Base-by-base conservation (phyloP, 2,113 vertebrate species). In the Myotis brandtii region DNA sequence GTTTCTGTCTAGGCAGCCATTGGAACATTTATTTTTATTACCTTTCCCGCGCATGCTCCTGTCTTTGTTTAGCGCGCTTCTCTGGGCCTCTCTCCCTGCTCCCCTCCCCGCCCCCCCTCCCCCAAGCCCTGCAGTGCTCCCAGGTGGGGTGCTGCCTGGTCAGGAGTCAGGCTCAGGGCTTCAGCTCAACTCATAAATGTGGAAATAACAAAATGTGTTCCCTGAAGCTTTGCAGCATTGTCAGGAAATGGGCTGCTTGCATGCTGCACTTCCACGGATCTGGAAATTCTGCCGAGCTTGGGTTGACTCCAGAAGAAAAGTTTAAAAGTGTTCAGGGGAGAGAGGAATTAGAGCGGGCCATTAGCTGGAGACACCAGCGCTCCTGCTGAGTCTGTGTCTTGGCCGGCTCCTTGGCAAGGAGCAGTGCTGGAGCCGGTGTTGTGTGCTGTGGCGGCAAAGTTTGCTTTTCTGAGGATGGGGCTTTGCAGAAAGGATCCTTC, bases 161-260 rank as follows among this genome's bases (percentile, higher is more conserved):
- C 97, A 97, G 95, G 79, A 79, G 32, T 84, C 89, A 69, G 90
- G 34, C 77, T 46, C 84, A 34, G 82, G 59, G 56, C 91, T 96
- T 96, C 87, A 89, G n/a, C 86, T 97, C 7, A 69, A 79, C 95
- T 97, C 97, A 97, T 97, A 97, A 98, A 97, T 40, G 50, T 97
- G 81, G 72, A 98, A 98, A 97, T 93, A 97, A 98, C 95, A 96
- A 97, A 98, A 97, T 73, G 56, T 94, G 98, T 98, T 97, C 95
- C 75, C 95, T 96, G 95, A 98, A 98, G 94, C 95, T 98, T 92
- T 97, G 83, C 91, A 98, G 95, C 25, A 2, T 93, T 93, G 79
- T 95, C 97, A 98, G 96, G 91, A 98, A 98, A 97, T 73, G 93
- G 14, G 83, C 79, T 32, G 40, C 89, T 97, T 52, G 8, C 59